phyloP scores from a whole-genome alignment of 2,888 invertebrate species.

The Caenorhabditis wallacei region DNA sequence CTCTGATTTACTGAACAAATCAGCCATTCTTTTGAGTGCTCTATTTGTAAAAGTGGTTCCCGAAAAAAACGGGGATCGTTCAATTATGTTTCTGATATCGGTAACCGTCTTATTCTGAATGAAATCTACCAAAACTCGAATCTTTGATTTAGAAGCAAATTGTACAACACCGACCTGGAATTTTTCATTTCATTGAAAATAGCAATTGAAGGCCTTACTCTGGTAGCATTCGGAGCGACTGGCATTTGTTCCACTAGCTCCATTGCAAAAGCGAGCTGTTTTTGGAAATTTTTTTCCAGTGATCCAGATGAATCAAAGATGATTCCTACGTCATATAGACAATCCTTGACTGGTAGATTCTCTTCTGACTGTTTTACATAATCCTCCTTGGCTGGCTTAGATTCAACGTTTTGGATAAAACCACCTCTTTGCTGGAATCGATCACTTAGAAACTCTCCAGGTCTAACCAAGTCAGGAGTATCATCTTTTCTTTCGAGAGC shows the following conservation, averaged over 20 bases:
- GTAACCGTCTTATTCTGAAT: constrained; percentile 10
- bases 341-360: constrained; percentile 43
- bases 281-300: constrained; percentile 57
- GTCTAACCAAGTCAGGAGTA: constrained; percentile 3
- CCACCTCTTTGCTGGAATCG: not conserved
- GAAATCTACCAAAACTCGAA: constrained; percentile 53
- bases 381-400: constrained; percentile 8
- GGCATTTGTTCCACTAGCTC: constrained; percentile 61
- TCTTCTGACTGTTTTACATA: constrained; percentile 22
- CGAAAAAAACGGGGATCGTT: constrained; percentile 55
- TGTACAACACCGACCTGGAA: constrained; percentile 69
- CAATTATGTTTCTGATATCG: constrained; percentile 41
- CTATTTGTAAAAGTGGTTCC: constrained; percentile 69
- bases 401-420: not conserved
- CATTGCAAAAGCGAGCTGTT: constrained; percentile 59
- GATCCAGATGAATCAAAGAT: constrained; percentile 72
- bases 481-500: not conserved
- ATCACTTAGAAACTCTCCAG: constrained; percentile 48
- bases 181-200: not conserved
- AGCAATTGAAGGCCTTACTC: constrained; percentile 10
- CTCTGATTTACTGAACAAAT: constrained; percentile 51
- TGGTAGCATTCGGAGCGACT: constrained; percentile 47
- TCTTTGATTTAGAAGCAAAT: constrained; percentile 62
- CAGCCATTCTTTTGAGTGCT: constrained; percentile 58
- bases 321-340: constrained; percentile 65